phyloP scores from a whole-genome alignment of 2,797 vertebrate species.

The Vespertilio murinus region DNA sequence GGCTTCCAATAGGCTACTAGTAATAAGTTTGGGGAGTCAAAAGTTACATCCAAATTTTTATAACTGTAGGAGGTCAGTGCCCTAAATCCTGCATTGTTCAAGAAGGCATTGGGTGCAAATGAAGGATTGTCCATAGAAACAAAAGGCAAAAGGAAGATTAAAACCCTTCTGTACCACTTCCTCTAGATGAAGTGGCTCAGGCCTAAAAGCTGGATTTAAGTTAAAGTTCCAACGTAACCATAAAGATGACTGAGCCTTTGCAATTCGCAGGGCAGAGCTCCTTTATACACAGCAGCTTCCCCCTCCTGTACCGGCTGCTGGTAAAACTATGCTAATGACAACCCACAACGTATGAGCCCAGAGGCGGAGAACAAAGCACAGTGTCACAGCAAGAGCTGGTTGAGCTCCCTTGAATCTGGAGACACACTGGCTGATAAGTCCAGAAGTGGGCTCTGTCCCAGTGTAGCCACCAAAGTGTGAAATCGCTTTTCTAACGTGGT shows the following conservation, averaged over 20 bases:
- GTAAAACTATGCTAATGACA: neutral
- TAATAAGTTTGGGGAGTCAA: neutral
- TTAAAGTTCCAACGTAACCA: neutral
- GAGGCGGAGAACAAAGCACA: neutral
- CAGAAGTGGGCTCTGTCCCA: neutral
- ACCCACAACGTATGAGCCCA: neutral
- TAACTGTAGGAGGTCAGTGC: neutral
- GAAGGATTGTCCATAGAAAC: neutral
- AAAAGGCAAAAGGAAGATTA: neutral
- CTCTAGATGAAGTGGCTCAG: neutral
- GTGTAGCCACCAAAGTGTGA: neutral
- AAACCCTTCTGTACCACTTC: neutral
- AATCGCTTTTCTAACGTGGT: neutral
- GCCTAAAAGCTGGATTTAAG: neutral
- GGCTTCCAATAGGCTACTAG: neutral
- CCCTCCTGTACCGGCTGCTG: neutral
- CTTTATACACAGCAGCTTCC: neutral
- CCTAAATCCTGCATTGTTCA: neutral
- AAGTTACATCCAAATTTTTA: neutral
- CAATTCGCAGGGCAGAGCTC: neutral
- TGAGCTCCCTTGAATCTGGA: constrained; percentile 17
- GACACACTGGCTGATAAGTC: neutral
- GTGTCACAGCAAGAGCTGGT: neutral
- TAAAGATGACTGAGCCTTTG: neutral
- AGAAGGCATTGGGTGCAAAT: neutral